Conservation (phyloP, 1,140 invertebrate species). For the Acromyrmex heyeri region DNA sequence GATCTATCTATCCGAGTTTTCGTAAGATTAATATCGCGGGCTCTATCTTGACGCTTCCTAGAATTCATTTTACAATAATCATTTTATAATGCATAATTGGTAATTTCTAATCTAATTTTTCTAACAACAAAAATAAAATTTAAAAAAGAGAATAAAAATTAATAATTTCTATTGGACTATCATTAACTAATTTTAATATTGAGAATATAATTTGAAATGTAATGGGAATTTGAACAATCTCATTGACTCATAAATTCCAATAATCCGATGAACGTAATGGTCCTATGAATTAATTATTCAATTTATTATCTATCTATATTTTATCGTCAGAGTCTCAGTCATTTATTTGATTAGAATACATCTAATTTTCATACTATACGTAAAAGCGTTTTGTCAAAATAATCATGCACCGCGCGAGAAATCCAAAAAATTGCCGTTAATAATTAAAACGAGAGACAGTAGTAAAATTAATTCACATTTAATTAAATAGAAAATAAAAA, state of each 20-base stretch:
- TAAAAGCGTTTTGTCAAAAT: neutral
- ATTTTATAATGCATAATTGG: neutral
- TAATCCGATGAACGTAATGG: conserved; percentile 11
- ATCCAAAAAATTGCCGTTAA: neutral
- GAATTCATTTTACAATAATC: neutral
- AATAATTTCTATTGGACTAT: neutral
- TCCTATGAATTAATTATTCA: conserved; percentile 14
- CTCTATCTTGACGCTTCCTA: neutral
- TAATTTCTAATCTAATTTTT: neutral
- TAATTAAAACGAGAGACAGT: neutral
- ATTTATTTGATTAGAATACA: neutral
- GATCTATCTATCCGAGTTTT: conserved; percentile 29
- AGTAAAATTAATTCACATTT: neutral
- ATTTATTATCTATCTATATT: conserved; percentile 2
- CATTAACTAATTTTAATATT: conserved; percentile 23
- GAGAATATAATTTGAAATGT: conserved; percentile 6
- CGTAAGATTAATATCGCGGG: neutral
- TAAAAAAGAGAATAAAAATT: neutral
- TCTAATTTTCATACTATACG: neutral
- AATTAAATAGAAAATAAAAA: no score
- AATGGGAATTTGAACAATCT: conserved; percentile 4
- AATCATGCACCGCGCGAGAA: neutral
- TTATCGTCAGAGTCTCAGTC: neutral
- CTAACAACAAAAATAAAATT: neutral
- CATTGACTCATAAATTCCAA: conserved; percentile 1